phyloP scores from a whole-genome alignment of 2,888 invertebrate species.

The Lepidocyrtinus sp. region DNA sequence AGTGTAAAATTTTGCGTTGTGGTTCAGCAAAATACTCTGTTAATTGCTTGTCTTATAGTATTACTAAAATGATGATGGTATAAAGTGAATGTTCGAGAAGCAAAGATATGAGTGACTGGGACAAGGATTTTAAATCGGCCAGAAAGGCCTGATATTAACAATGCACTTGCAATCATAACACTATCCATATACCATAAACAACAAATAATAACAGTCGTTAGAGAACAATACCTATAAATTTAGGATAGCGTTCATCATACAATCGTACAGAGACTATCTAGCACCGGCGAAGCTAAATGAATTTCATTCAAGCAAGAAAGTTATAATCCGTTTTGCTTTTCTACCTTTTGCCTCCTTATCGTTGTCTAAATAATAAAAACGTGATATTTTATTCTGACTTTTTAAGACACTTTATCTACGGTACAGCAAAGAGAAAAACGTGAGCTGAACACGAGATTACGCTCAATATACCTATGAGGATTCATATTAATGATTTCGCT shows the following conservation, averaged over 20 bases:
- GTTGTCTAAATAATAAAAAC: too few species aligned
- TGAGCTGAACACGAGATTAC: constrained; percentile 5
- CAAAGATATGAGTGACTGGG: background rate
- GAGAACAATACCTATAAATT: background rate
- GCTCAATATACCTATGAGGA: too few species aligned
- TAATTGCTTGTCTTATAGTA: background rate
- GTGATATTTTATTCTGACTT: too few species aligned
- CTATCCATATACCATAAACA: constrained; percentile 6
- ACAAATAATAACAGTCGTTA: background rate
- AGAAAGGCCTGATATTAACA: too few species aligned
- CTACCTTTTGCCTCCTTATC: too few species aligned
- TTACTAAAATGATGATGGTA: too few species aligned
- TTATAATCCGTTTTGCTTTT: background rate
- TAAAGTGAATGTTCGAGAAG: background rate
- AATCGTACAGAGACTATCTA: too few species aligned
- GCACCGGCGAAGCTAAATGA: too few species aligned
- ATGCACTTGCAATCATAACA: background rate
- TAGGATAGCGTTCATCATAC: too few species aligned
- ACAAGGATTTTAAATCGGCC: background rate
- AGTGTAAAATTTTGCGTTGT: background rate
- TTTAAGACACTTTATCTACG: too few species aligned
- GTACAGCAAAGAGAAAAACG: background rate
- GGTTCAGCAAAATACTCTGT: constrained; percentile 10
- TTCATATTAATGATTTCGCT: too few species aligned
- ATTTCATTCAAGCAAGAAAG: too few species aligned